Percentiles rank a stretch among this genome's conserved stretches.
phyloP scores from a whole-genome alignment of 2,113 vertebrate species.

The Thomomys bottae region DNA sequence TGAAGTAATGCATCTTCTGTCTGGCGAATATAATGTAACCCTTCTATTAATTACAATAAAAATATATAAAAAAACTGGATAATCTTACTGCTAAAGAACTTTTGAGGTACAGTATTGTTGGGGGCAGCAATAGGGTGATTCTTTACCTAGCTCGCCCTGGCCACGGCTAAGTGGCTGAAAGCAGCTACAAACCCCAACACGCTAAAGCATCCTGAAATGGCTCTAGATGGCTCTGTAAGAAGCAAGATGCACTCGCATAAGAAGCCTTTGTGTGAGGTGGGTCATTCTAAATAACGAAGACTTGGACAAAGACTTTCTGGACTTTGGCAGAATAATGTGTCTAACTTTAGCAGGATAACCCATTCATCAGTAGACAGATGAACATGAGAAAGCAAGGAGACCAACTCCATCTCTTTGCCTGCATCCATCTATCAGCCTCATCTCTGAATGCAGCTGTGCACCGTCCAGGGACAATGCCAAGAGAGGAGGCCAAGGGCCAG shows the following conservation, averaged over 20 bases:
- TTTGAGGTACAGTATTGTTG: not conserved
- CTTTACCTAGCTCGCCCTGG: not conserved
- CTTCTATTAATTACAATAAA: no score
- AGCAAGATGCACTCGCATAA: not conserved
- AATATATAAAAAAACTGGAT: slow-evolving; percentile 32
- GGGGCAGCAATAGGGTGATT: not conserved
- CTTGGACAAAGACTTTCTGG: not conserved
- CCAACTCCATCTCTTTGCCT: not conserved
- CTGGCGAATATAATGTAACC: no score
- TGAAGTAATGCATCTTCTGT: no score
- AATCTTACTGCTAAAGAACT: not conserved
- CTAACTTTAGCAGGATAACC: accelerated
- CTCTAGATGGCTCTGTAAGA: not conserved
- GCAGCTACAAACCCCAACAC: not conserved
- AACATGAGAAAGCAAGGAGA: not conserved
- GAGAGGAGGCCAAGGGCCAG: not conserved
- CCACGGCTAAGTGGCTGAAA: not conserved
- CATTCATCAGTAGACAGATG: not conserved
- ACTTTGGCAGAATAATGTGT: not conserved
- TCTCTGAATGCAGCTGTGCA: not conserved
- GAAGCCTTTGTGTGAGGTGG: not conserved
- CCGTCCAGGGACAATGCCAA: not conserved
- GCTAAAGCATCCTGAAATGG: not conserved
- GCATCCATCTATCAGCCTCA: not conserved
- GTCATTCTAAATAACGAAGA: slow-evolving; percentile 18